A percentile compares a stretch with the other conserved stretches of the same genome.
These are phyloP conservation scores for Lasius fuliginosus DNA, from an alignment of 2,888 invertebrate genomes.

Conservation along the genomic window DNA sequence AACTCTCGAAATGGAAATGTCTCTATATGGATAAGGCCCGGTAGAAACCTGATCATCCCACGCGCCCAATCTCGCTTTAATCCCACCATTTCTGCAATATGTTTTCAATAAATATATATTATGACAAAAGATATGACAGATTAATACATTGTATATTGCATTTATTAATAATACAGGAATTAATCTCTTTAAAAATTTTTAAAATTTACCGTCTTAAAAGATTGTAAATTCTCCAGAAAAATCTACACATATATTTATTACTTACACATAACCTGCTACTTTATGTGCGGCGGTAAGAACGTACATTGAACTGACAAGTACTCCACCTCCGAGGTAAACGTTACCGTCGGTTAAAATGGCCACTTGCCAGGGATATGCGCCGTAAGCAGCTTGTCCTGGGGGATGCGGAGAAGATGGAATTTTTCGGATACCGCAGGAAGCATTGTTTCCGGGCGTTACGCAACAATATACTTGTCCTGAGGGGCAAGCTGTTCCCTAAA, in stretches of 20 bases:
- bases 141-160: background rate
- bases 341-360: constrained; percentile 73
- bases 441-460: constrained; percentile 46
- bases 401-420: constrained; percentile 69
- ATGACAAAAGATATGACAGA: background rate
- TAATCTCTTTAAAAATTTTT: background rate
- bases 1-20: constrained; percentile 88
- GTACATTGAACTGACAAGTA: constrained; percentile 84
- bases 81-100: constrained; percentile 78
- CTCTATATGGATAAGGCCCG: constrained; percentile 90
- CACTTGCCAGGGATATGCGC: constrained; percentile 83
- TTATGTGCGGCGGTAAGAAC: constrained; percentile 87
- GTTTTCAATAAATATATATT: background rate
- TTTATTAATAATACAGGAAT: background rate
- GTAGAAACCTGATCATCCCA: constrained; percentile 90
- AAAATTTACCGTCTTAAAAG: background rate
- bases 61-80: constrained; percentile 92
- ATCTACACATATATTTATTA: background rate
- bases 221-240: background rate
- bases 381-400: constrained; percentile 79
- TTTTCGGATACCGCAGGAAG: constrained; percentile 79
- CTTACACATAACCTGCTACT: constrained; percentile 83
- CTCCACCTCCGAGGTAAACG: constrained; percentile 80
- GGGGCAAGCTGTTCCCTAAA: constrained; percentile 69
- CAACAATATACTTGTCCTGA: constrained; percentile 75